phyloP scores from a whole-genome alignment of 2,797 vertebrate species.

The Anabas testudineus region DNA sequence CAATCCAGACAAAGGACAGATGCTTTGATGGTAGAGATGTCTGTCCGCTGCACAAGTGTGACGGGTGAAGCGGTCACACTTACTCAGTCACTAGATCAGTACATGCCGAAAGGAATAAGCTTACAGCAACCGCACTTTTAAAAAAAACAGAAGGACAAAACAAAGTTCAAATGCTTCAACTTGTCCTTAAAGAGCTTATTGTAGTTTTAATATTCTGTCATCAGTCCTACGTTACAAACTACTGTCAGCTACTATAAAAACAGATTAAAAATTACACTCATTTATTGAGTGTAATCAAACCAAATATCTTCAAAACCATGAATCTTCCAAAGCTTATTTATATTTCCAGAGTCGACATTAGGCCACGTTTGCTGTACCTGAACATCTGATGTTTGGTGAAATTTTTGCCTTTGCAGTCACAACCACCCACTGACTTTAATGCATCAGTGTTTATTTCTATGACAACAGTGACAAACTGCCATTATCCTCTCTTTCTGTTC shows the following conservation, averaged over 20 bases:
- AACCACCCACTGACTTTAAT: conserved; percentile 18
- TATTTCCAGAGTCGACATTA: background rate
- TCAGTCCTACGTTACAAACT: background rate
- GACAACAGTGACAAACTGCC: conserved; percentile 26
- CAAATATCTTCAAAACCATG: background rate
- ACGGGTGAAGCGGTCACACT: background rate
- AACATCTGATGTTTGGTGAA: conserved; percentile 6
- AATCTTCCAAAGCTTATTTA: background rate
- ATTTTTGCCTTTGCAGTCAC: conserved; percentile 21
- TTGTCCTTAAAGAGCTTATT: background rate
- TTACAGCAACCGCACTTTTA: background rate
- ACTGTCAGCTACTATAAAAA: background rate
- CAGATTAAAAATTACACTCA: no score
- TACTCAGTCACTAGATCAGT: background rate
- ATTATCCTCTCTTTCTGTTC: conserved; percentile 10
- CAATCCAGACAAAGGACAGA: conserved; percentile 9
- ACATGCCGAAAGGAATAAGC: conserved; percentile 2
- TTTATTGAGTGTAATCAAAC: no score
- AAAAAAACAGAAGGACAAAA: background rate
- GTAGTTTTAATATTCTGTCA: background rate
- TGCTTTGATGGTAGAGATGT: conserved; percentile 4
- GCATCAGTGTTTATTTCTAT: conserved; percentile 25
- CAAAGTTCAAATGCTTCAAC: background rate
- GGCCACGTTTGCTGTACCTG: background rate
- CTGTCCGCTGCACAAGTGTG: background rate